Evolutionary conservation across 2,888 invertebrate genomes (phyloP), one percentile per base, ranked within the genome.

Genomic region (Philhelius pedissequus): DNA sequence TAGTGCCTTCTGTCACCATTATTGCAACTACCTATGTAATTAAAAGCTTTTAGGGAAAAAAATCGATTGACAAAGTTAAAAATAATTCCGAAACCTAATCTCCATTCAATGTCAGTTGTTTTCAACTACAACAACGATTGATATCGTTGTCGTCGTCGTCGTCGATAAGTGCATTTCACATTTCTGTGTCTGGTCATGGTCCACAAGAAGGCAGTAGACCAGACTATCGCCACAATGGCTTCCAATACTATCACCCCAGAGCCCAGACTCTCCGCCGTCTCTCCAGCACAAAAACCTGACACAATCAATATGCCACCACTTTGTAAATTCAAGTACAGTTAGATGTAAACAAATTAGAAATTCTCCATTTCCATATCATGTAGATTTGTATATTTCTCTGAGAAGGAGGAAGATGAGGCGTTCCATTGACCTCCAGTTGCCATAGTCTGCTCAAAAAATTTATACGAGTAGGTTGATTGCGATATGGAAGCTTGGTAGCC

Each of bases 361-460:
- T 52, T 60, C 30, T 38, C 7, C 13, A 43, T 25, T 62, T 30
- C 27, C 15, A 56, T 30, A 52, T n/a, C n/a, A n/a, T 43, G 7
- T 5, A 40, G 15, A 40, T 40, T 15, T 52, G 20, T 58, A 22
- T 15, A 22, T 15, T 30, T 52, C n/a, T 30, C 27, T 8, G 54
- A 20, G 20, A 66, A 58, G 50, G 62, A 64, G 52, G 62, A 56
- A 74, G 78, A 73, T 56, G 71, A 73, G 50, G 64, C 77, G 54
- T 58, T 82, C 40, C 73, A 62, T 69, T 83, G 83, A 83, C 83
- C 83, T 83, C 62, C 74, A 48, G 64, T 32, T 64, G 73, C 58
- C 18, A 22, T 40, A 58, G 54, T 43, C 60, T 6, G 1, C n/a
- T 35, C n/a, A 18, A 60, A 30, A 18, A 9, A n/a, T 20, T 1